Evolutionary conservation across 2,797 vertebrate species (phyloP).

Genomic region (Sphaeramia orbicularis): DNA sequence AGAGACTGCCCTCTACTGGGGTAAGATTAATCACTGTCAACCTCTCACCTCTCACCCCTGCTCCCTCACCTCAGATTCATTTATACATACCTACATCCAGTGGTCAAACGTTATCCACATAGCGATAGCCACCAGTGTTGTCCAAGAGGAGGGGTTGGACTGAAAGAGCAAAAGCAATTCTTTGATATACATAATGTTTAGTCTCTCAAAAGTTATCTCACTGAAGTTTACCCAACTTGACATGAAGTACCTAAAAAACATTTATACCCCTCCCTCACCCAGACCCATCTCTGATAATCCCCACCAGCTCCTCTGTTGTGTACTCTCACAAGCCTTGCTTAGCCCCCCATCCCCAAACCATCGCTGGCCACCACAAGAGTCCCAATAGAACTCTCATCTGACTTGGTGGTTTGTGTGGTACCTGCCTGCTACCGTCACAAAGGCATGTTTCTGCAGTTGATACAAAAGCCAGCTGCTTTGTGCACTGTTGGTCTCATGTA

Average conservation of each 20-base stretch:
- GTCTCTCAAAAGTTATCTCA: not conserved
- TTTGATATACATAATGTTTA: constrained; percentile 2
- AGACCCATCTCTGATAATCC: not conserved
- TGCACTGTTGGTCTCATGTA: constrained; percentile 2
- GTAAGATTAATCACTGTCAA: constrained; percentile 71
- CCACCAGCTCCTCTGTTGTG: not conserved
- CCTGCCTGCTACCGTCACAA: constrained; percentile 24
- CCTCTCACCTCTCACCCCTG: constrained; percentile 9
- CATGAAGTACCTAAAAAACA: no score
- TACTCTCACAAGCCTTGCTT: constrained; percentile 7
- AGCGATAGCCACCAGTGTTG: not conserved
- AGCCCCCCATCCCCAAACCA: constrained; percentile 10
- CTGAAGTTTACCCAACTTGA: not conserved
- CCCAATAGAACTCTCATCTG: constrained; percentile 24
- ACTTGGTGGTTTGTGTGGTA: constrained; percentile 58
- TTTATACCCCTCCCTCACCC: not conserved
- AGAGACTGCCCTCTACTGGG: constrained; percentile 90
- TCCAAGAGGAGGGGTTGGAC: not conserved
- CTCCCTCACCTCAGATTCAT: constrained; percentile 28
- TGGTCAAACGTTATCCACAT: constrained; percentile 16
- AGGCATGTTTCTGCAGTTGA: constrained; percentile 34
- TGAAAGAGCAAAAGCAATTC: not conserved
- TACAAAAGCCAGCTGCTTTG: constrained; percentile 30
- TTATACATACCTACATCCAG: constrained; percentile 14
- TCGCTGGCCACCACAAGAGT: constrained; percentile 22